Evolutionary conservation across 2,888 invertebrate genomes (phyloP), one percentile per base, ranked within the genome.

Genomic region (Subacronicta megacephala): DNA sequence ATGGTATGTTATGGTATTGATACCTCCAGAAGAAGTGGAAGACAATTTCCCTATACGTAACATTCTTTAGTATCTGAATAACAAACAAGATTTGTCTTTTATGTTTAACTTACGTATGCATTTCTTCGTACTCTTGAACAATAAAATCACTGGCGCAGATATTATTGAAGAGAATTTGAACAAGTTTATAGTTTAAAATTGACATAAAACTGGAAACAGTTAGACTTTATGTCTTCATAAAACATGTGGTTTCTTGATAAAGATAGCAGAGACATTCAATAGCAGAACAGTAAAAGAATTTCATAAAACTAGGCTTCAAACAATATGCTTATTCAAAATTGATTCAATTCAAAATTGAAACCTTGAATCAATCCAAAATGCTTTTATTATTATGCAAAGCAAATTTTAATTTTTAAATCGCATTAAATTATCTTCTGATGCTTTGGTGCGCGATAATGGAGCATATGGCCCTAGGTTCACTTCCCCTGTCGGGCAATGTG

Each of bases 181-280:
- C 41, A 53, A 57, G 51, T 65, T 68, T 62, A 65, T 52, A 10
- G 51, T 68, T 64, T 31, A 35, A 52, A 60, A 47, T 70, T 15
- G 60, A 52, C 46, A 61, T 68, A 56, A 68, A 68, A 47, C 36
- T 40, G 55, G 17, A 64, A 40, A 62, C 33, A 16, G 33, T 38
- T 55, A 46, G 41, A 49, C 31, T 70, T 68, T 70, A 68, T 64
- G 52, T 53, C 55, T 64, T 61, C 65, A 64, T 60, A 70, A 68
- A 68, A 64, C 47, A 54, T 16, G 38, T 55, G 60, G 60, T 56
- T 59, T 36, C 47, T 42, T 56, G 54, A 60, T 60, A 31, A 37
- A 60, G 44, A 52, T 49, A 37, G 43, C 45, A 37, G 43, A 36
- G 55, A 49, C n/a, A 31, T 64, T 52, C 40, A 29, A 38, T 45